Evolutionary conservation across 2,888 invertebrate species (phyloP), one percentile per base, ranked within the genome.

Genomic region (Acronicta aceris): DNA sequence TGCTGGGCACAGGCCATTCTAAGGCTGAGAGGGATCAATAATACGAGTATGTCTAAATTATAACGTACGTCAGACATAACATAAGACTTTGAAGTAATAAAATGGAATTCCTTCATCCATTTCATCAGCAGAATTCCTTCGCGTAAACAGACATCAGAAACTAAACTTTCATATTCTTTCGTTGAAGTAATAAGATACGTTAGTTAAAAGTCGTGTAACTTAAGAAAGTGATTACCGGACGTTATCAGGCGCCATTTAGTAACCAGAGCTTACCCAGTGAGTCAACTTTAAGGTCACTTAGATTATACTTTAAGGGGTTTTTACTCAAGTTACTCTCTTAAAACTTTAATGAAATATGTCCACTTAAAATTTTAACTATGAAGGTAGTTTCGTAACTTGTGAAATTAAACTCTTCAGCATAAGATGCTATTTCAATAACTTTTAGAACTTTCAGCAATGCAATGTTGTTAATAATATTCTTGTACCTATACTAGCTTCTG

Each of bases 341-440:
- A 81, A 83, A 85, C 78, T 82, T 83, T 77, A 81, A 79, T 86
- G 81, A 86, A 87, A 85, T 86, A 88, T 84, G 82, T 74, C 83
- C 76, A 79, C 78, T 81, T 75, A 72, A 79, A 82, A 83, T 72
- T 82, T 82, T 71, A 75, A 59, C 59, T 59, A 50, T 58, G 68
- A 63, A 62, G 36, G 58, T 67, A 69, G 74, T 71, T 79, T 73
- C 58, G 43, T 42, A 78, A 81, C 67, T 81, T 76, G 59, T 56
- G 55, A 79, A 79, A 81, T 81, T 81, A 76, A 81, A 76, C 76
- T 78, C 62, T 60, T 48, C 59, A 62, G 52, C 71, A 57, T 67
- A 71, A 53, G 59, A 64, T 51, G 54, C 45, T 76, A 64, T 63
- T 55, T 67, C 52, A 71, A 46, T 59, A 65, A 59, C 47, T 60